Evolutionary conservation across 2,888 invertebrate genomes (phyloP).

Genomic region (Hydroisotoma schaefferi): DNA sequence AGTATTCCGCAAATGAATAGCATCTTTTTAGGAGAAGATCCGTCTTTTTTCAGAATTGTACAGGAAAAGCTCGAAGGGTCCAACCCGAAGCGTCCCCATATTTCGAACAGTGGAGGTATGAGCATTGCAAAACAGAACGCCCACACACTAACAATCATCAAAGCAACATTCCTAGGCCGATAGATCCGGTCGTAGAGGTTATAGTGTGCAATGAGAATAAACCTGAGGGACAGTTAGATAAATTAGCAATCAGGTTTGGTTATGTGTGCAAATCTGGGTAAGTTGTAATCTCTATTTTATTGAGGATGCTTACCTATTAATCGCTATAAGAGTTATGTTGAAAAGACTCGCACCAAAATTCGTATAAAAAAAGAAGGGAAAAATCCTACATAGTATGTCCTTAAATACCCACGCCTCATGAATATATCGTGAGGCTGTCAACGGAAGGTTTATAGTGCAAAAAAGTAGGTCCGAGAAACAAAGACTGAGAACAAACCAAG

Average conservation of each 20-base stretch:
- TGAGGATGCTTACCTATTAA: constrained; percentile 68
- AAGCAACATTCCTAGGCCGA: constrained; percentile 65
- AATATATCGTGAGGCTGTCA: constrained; percentile 74
- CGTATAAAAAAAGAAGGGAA: constrained; percentile 84
- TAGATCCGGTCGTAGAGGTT: constrained; percentile 75
- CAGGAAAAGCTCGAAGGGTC: constrained; percentile 80
- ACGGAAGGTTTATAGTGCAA: constrained; percentile 76
- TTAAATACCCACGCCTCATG: constrained; percentile 78
- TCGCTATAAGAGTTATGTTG: constrained; percentile 84
- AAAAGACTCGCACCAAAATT: constrained; percentile 82
- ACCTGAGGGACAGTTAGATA: constrained; percentile 59
- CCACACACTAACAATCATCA: constrained; percentile 79
- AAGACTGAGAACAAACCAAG: constrained; percentile 80
- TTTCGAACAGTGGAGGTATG: constrained; percentile 72
- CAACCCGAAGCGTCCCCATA: constrained; percentile 81
- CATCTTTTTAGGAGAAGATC: constrained; percentile 76
- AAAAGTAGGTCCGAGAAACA: constrained; percentile 82
- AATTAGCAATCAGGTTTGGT: not conserved
- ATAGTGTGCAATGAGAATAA: constrained; percentile 77
- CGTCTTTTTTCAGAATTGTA: constrained; percentile 75
- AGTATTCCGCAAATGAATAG: constrained; percentile 78
- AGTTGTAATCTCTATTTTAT: not conserved
- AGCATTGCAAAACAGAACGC: constrained; percentile 67
- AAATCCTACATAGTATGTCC: constrained; percentile 71
- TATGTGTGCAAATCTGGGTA: too few relatives aligned